Conservation (phyloP, 2,888 invertebrate genomes). For the Stenolophus ochropezus region DNA sequence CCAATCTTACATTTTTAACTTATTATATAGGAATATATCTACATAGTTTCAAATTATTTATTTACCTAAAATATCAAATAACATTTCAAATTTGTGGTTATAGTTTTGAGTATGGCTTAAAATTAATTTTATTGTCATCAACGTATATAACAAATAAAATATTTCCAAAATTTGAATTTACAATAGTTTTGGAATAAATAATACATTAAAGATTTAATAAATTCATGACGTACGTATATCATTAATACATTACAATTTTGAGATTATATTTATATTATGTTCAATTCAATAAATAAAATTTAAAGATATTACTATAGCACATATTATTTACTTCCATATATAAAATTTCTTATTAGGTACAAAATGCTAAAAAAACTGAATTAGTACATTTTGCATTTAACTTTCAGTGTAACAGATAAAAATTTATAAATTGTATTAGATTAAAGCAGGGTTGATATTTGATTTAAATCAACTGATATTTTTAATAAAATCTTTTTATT, state of each 20-base stretch:
- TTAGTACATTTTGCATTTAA: too few species aligned
- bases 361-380: too few species aligned
- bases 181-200: background rate
- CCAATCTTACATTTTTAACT: background rate
- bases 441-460: too few species aligned
- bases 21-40: constrained; percentile 20
- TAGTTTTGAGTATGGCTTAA: constrained; percentile 20
- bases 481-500: too few species aligned
- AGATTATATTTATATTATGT: background rate
- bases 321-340: too few species aligned
- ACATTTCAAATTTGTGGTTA: constrained; percentile 34
- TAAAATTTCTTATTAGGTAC: too few species aligned
- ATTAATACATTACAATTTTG: background rate
- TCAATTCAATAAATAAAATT: too few species aligned
- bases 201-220: background rate
- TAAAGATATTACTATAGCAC: too few species aligned
- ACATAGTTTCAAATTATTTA: constrained; percentile 33
- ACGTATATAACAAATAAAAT: constrained; percentile 24
- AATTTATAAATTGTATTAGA: too few species aligned
- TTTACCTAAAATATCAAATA: constrained; percentile 30
- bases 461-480: too few species aligned
- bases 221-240: background rate
- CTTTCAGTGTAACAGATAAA: too few species aligned
- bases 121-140: constrained; percentile 42
- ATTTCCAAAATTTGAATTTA: constrained; percentile 24